Evolutionary conservation across 2,888 invertebrate species (phyloP).

Genomic region (Leptinotarsa peninsularis): DNA sequence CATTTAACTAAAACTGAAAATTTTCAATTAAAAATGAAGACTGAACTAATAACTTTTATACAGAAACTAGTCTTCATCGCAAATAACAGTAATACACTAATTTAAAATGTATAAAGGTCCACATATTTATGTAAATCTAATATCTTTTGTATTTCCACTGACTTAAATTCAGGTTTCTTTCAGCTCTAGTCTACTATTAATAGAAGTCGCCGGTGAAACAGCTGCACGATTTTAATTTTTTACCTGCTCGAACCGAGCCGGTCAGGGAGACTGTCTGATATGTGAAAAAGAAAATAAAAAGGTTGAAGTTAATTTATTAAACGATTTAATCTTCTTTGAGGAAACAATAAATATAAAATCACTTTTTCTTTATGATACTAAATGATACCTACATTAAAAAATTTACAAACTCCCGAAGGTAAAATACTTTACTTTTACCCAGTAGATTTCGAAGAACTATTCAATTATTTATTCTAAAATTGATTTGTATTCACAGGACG

Average conservation of each 20-base stretch:
- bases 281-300: conserved; percentile 36
- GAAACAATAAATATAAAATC: conserved; percentile 34
- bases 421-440: neutral
- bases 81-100: neutral
- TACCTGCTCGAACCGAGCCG: conserved; percentile 17
- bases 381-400: conserved; percentile 2
- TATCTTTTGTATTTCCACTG: neutral
- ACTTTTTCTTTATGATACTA: neutral
- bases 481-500: too few species aligned
- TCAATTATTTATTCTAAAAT: neutral
- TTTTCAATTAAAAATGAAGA: too few species aligned
- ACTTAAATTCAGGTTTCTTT: conserved; percentile 15
- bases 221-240: conserved; percentile 18
- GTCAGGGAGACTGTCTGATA: conserved; percentile 24
- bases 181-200: conserved; percentile 14
- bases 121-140: conserved; percentile 41
- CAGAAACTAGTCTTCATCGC: neutral
- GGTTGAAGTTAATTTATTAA: conserved; percentile 43
- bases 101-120: conserved; percentile 30
- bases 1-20: too few species aligned
- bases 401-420: neutral
- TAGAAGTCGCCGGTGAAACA: conserved; percentile 7
- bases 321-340: conserved; percentile 41
- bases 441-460: neutral
- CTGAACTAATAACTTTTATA: too few species aligned